These are phyloP conservation scores for Murina feae DNA, from an alignment of 2,113 vertebrate genomes.

Conservation along the genomic window DNA sequence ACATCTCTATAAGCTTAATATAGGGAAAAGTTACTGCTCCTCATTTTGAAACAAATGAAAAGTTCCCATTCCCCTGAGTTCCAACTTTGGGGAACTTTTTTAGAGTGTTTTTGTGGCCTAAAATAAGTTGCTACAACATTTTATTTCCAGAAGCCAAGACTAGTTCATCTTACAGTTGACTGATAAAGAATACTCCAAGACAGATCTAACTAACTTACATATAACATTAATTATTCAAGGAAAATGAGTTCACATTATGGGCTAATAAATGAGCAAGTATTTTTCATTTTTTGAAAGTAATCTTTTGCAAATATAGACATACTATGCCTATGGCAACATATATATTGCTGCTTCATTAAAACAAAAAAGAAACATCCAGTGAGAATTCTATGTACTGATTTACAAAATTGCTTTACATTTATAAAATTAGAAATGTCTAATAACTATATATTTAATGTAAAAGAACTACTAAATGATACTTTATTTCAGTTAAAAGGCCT, in stretches of 20 bases:
- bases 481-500: background rate
- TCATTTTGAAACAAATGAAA: slow-evolving; percentile 92
- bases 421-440: slow-evolving; percentile 52
- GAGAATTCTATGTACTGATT: background rate
- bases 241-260: background rate
- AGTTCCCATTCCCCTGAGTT: slow-evolving; percentile 85
- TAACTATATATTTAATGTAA: background rate
- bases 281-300: slow-evolving; percentile 30
- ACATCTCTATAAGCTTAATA: slow-evolving; percentile 87
- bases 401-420: slow-evolving; percentile 48
- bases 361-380: slow-evolving; percentile 33
- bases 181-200: slow-evolving; percentile 51
- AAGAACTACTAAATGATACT: background rate
- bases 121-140: slow-evolving; percentile 85
- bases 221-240: slow-evolving; percentile 47
- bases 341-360: slow-evolving; percentile 68
- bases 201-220: slow-evolving; percentile 64
- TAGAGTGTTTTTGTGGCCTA: slow-evolving; percentile 83
- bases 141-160: slow-evolving; percentile 85
- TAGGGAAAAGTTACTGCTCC: slow-evolving; percentile 85
- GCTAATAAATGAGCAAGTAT: background rate
- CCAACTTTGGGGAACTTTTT: slow-evolving; percentile 87
- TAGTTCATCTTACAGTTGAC: slow-evolving; percentile 83
- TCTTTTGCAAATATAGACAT: background rate
- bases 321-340: background rate